phyloP scores from a whole-genome alignment of 1,140 invertebrate species.

The Drosophila sechellia region DNA sequence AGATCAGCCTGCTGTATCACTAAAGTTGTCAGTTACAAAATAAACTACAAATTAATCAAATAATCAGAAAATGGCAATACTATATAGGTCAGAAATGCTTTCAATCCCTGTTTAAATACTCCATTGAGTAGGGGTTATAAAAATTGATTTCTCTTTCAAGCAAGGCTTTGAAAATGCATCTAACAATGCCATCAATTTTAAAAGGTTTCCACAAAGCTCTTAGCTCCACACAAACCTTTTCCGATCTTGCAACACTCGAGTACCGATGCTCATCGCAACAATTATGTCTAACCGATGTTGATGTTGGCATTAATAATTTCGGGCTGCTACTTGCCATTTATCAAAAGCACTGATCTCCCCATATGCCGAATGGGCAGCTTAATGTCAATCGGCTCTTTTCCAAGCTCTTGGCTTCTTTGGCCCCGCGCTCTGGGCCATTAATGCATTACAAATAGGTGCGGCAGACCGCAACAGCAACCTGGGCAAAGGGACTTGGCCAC shows the following conservation, averaged over 20 bases:
- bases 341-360: conserved; percentile 60
- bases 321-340: conserved; percentile 61
- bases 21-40: too few species aligned
- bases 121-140: not conserved
- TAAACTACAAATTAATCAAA: not conserved
- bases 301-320: conserved; percentile 42
- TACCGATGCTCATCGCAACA: conserved; percentile 25
- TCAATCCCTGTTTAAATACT: too few species aligned
- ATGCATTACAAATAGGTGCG: conserved; percentile 80
- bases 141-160: not conserved
- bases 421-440: conserved; percentile 58
- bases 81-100: not conserved
- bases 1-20: not conserved
- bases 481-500: conserved; percentile 58
- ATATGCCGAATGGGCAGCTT: conserved; percentile 62
- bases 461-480: conserved; percentile 62
- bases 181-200: not conserved
- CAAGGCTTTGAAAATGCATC: not conserved
- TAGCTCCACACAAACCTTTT: conserved; percentile 4
- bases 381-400: conserved; percentile 70
- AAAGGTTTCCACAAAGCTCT: not conserved
- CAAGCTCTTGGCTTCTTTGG: conserved; percentile 14
- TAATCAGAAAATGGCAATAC: too few species aligned
- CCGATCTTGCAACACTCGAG: conserved; percentile 24
- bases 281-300: conserved; percentile 41